phyloP scores from a whole-genome alignment of 2,113 vertebrate genomes.

The Proterorhinus semilunaris region DNA sequence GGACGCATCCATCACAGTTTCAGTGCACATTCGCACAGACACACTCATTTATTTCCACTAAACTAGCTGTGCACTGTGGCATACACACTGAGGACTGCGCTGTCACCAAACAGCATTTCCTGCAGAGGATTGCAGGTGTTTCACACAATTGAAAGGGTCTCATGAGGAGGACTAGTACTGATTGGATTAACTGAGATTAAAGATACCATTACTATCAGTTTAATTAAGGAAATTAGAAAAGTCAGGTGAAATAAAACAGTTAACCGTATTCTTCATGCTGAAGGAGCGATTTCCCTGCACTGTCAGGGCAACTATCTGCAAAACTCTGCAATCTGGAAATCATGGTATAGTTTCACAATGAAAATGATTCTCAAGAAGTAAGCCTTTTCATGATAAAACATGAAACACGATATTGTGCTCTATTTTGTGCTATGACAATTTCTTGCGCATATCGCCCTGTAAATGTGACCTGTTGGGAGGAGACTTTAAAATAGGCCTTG shows the following conservation, averaged over 20 bases:
- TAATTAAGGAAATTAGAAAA: background rate
- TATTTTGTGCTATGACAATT: too few relatives aligned
- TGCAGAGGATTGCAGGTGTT: constrained; percentile 2
- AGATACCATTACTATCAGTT: constrained; percentile 18
- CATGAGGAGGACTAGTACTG: constrained; percentile 14
- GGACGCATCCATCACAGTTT: constrained; percentile 57
- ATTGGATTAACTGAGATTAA: constrained; percentile 39
- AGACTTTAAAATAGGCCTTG: too few relatives aligned
- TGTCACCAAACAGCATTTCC: constrained; percentile 31
- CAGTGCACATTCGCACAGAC: constrained; percentile 41
- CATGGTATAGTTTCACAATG: too few relatives aligned
- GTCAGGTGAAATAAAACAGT: constrained; percentile 12
- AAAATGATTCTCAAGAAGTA: too few relatives aligned
- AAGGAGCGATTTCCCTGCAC: constrained; percentile 6
- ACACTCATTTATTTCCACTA: constrained; percentile 54
- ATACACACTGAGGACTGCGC: constrained; percentile 12
- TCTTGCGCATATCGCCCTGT: too few relatives aligned
- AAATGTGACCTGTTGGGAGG: too few relatives aligned
- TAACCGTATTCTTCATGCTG: background rate
- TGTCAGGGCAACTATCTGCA: background rate
- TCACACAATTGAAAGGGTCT: constrained; percentile 27
- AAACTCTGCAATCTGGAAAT: background rate
- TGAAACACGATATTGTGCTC: too few relatives aligned
- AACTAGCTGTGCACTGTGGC: constrained; percentile 28
- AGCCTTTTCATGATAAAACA: too few relatives aligned